phyloP scores from a whole-genome alignment of 2,113 vertebrate genomes.

The Leucopternis melanops region DNA sequence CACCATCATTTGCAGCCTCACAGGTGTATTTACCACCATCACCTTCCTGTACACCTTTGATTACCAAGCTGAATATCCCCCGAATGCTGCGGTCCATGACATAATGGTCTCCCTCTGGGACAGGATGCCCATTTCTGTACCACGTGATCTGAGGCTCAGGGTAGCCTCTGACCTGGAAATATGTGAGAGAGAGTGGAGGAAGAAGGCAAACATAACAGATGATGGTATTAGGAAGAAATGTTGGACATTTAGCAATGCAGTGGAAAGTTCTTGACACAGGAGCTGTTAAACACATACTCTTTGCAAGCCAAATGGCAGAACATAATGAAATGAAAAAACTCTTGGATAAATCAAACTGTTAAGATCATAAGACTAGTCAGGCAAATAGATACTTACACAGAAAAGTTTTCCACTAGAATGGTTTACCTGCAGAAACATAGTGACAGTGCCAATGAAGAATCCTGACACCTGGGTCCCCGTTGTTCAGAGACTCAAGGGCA shows the following conservation, averaged over 20 bases:
- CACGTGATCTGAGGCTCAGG: constrained; percentile 88
- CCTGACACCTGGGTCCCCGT: background rate
- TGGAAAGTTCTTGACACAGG: constrained; percentile 48
- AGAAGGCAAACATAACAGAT: background rate
- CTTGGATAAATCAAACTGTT: background rate
- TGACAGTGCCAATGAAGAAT: background rate
- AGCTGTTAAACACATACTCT: constrained; percentile 49
- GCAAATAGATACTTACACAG: background rate
- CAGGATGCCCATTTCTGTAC: constrained; percentile 80
- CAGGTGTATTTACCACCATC: constrained; percentile 88
- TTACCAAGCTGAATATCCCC: constrained; percentile 83
- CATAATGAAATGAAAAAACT: background rate
- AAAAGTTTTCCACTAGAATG: background rate
- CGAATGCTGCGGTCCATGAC: constrained; percentile 68
- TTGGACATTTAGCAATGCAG: background rate
- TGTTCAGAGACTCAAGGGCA: background rate
- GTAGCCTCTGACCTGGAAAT: constrained; percentile 82
- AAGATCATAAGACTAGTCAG: background rate
- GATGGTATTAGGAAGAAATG: constrained; percentile 54
- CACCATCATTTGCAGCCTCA: constrained; percentile 81
- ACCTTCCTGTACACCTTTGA: constrained; percentile 71
- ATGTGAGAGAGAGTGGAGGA: background rate
- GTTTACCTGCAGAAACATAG: background rate
- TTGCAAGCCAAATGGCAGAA: constrained; percentile 53
- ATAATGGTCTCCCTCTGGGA: constrained; percentile 73